Conservation (phyloP, 2,888 invertebrate genomes). For the Nineta flava region DNA sequence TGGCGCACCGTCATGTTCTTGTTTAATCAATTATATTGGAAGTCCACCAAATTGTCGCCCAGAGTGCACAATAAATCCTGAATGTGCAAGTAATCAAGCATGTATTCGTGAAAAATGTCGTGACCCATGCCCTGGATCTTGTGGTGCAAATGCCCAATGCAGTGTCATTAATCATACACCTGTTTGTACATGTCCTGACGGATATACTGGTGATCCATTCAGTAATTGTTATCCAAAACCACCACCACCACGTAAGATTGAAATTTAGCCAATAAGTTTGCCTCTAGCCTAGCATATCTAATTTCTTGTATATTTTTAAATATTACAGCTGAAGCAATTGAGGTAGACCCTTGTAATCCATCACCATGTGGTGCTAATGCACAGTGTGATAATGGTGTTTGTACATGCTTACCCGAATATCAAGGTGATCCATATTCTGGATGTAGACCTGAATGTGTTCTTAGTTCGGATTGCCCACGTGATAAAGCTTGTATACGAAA, state of each 20-base stretch:
- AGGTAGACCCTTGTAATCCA: constrained; percentile 36
- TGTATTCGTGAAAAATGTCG: constrained; percentile 61
- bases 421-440: constrained; percentile 29
- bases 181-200: constrained; percentile 52
- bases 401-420: constrained; percentile 25
- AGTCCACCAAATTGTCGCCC: constrained; percentile 49
- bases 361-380: constrained; percentile 44
- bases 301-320: constrained; percentile 4
- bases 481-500: constrained; percentile 46
- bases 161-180: constrained; percentile 56
- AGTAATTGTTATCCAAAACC: constrained; percentile 28
- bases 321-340: constrained; percentile 29
- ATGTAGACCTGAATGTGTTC: constrained; percentile 45
- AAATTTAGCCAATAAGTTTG: constrained; percentile 21
- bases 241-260: constrained; percentile 12
- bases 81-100: constrained; percentile 57
- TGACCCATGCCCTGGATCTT: constrained; percentile 71
- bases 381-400: constrained; percentile 26
- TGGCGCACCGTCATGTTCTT: constrained; percentile 46
- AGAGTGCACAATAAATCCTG: constrained; percentile 54
- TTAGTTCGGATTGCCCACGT: constrained; percentile 45
- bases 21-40: constrained; percentile 27
- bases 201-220: constrained; percentile 61
- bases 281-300: constrained; percentile 23
- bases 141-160: constrained; percentile 47